Base-by-base conservation (phyloP, 2,797 vertebrate genomes). In the Dicrostonyx torquatus region DNA sequence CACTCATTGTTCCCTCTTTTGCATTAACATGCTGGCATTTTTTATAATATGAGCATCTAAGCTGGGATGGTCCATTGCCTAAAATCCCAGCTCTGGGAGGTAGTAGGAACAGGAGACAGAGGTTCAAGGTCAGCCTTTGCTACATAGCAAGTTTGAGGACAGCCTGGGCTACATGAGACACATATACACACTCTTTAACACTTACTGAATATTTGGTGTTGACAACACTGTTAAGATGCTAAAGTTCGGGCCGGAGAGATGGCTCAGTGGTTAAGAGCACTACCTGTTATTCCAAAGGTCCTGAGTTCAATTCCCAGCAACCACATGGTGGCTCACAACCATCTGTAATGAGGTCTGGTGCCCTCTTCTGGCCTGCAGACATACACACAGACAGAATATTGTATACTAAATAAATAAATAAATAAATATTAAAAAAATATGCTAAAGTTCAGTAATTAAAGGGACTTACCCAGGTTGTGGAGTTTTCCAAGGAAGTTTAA, bases 41-140 rank as follows among this genome's bases (percentile, higher is more conserved):
- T 95, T 77, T 79, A 40, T 89, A 58, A 80, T 80, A 37, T 40
- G 53, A 80, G 11, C 78, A 60, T 80, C 78, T 80, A 80, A 40
- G 22, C 13, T 58, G 53, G 31, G n/a, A 10, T 55, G 50, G 18
- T 79, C 20, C 78, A 80, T 37, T 24, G 20, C 78, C 78, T 80
- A 26, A 60, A 80, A 80, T 40, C 50, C 22, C 53, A 60, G n/a
- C 78, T 80, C n/a, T 60, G 20, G 12, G 10, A 80, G 55, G 7
- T 58, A 37, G 78, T n/a, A 80, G 22, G 22, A n/a, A 37, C 34
- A 58, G 40, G 20, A 37, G n/a, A 15, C 53, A 79, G 34, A 55
- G 37, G 34, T 79, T 79, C 50, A 79, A n/a, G 50, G 78, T 53
- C 13, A 55, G 9, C 48, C 48, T 58, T 37, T 18, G 12, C 53